Conservation (phyloP, 2,888 invertebrate species). For the Branchipolynoe longqiensis region DNA sequence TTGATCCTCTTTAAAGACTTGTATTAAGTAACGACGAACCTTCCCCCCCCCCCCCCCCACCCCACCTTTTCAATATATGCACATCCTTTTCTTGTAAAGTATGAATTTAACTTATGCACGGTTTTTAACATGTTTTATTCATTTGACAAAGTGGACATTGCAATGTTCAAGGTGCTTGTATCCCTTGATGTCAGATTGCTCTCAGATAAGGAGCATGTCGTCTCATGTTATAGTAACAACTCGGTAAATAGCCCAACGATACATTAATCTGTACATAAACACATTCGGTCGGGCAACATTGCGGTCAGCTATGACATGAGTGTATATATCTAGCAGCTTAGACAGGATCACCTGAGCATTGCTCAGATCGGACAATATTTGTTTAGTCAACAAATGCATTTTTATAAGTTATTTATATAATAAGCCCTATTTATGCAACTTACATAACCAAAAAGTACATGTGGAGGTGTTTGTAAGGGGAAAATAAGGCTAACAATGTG, state of each 20-base stretch:
- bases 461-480: neutral
- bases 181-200: slow-evolving; percentile 13
- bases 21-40: neutral
- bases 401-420: slow-evolving; percentile 41
- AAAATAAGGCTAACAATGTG: neutral
- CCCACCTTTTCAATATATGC: no score
- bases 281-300: neutral
- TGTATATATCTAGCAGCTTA: neutral
- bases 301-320: neutral
- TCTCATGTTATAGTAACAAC: neutral
- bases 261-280: neutral
- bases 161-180: slow-evolving; percentile 40
- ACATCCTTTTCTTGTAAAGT: neutral
- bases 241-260: neutral
- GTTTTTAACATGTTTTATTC: neutral
- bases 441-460: slow-evolving; percentile 21
- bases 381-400: slow-evolving; percentile 13
- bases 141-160: slow-evolving; percentile 16
- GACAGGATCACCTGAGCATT: neutral
- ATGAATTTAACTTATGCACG: neutral
- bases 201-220: neutral
- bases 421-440: slow-evolving; percentile 46
- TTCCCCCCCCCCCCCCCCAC: no score
- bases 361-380: slow-evolving; percentile 12
- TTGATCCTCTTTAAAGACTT: neutral